Conservation (phyloP, 2,797 vertebrate genomes). For the Gadopsis marmoratus region DNA sequence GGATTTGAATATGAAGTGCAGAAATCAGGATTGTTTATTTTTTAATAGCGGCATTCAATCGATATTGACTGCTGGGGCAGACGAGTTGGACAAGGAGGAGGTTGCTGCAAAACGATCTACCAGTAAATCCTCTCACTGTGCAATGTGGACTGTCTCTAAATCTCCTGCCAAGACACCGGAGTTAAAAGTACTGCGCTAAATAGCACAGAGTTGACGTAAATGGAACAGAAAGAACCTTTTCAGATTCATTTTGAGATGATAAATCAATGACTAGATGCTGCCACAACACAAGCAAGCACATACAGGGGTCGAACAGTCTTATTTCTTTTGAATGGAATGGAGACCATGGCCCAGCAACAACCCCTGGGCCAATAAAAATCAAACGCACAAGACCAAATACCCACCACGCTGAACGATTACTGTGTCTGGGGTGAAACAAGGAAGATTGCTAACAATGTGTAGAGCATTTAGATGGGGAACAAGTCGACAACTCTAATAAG, state of each 20-base stretch:
- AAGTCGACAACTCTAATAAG: not conserved
- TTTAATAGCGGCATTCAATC: constrained; percentile 36
- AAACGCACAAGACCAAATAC: not conserved
- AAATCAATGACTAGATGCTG: constrained; percentile 7
- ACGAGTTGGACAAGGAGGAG: not conserved
- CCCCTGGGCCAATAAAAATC: not conserved
- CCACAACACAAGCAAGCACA: not conserved
- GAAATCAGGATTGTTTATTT: constrained; percentile 1
- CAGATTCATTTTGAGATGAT: constrained; percentile 4
- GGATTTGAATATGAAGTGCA: constrained; percentile 36
- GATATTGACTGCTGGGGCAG: constrained; percentile 7
- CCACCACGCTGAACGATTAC: not conserved
- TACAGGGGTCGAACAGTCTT: constrained; percentile 4
- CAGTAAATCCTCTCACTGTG: not conserved
- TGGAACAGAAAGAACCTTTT: constrained; percentile 3
- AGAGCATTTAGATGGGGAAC: too few relatives aligned
- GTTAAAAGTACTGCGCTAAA: not conserved
- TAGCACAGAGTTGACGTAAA: not conserved
- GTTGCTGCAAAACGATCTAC: constrained; percentile 10
- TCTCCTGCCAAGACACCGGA: not conserved
- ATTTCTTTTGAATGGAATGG: constrained; percentile 5
- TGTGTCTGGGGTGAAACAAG: not conserved
- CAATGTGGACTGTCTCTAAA: not conserved
- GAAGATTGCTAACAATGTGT: too few relatives aligned
- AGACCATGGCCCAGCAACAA: constrained; percentile 16